These are phyloP conservation scores for Dromaius novaehollandiae DNA, from an alignment of 2,113 vertebrate species.

Conservation along the genomic window DNA sequence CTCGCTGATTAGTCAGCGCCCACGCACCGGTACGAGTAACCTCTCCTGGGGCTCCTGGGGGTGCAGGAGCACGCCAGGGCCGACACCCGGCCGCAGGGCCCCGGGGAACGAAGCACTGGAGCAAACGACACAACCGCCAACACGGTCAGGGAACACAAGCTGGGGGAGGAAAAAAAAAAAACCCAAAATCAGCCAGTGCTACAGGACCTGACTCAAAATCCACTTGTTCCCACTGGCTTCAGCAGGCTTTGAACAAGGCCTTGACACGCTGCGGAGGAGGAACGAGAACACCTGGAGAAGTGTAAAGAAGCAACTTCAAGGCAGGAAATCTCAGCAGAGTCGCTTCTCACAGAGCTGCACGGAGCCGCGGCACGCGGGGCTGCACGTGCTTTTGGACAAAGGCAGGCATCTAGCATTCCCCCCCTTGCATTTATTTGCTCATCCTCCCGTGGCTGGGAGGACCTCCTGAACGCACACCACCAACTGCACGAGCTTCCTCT, in stretches of 20 bases:
- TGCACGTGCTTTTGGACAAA: background rate
- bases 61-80: background rate
- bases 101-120: accelerated
- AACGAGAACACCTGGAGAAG: background rate
- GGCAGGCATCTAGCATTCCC: background rate
- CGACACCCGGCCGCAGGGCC: background rate
- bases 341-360: background rate
- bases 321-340: background rate
- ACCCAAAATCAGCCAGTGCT: background rate
- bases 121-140: background rate
- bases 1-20: background rate
- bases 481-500: background rate
- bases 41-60: background rate
- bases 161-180: background rate
- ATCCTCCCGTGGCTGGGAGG: background rate
- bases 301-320: background rate
- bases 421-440: background rate
- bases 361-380: background rate
- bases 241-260: background rate
- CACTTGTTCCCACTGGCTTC: background rate
- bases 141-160: background rate
- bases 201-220: background rate
- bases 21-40: background rate
- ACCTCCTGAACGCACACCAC: background rate
- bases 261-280: background rate